Percentiles rank a stretch among this genome's conserved stretches.
Conservation (phyloP, 2,113 vertebrate species). For the Dolichotis patagonum region DNA sequence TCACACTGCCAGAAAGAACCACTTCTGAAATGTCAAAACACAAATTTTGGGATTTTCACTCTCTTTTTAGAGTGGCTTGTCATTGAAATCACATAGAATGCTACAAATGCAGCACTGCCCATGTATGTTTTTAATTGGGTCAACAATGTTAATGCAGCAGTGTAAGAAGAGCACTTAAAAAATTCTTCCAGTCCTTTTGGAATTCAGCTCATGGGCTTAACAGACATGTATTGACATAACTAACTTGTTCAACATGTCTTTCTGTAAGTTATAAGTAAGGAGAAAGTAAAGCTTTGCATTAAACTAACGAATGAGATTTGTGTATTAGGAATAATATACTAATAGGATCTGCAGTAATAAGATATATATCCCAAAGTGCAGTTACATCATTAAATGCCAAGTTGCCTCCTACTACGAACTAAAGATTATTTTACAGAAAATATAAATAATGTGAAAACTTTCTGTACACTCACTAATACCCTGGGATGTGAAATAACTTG, state of each 20-base stretch:
- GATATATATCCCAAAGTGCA: not conserved
- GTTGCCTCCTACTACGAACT: constrained; percentile 45
- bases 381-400: constrained; percentile 58
- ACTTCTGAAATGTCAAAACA: constrained; percentile 50
- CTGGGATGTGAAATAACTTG: constrained; percentile 21
- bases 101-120: constrained; percentile 41
- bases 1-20: constrained; percentile 10
- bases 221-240: constrained; percentile 82
- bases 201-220: constrained; percentile 80
- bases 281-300: constrained; percentile 74
- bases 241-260: constrained; percentile 84
- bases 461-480: constrained; percentile 15
- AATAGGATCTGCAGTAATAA: constrained; percentile 33
- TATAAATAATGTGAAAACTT: constrained; percentile 59
- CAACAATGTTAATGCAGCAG: constrained; percentile 57
- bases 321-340: constrained; percentile 63
- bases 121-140: constrained; percentile 79
- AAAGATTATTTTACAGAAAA: constrained; percentile 68
- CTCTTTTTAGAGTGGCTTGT: constrained; percentile 40
- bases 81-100: constrained; percentile 59
- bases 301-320: constrained; percentile 69
- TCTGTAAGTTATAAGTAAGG: constrained; percentile 76
- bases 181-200: constrained; percentile 79
- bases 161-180: constrained; percentile 75
- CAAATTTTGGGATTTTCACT: not conserved